Evolutionary conservation across 2,113 vertebrate genomes (phyloP), one percentile per base, ranked within the genome.

Genomic region (Gavialis gangeticus): DNA sequence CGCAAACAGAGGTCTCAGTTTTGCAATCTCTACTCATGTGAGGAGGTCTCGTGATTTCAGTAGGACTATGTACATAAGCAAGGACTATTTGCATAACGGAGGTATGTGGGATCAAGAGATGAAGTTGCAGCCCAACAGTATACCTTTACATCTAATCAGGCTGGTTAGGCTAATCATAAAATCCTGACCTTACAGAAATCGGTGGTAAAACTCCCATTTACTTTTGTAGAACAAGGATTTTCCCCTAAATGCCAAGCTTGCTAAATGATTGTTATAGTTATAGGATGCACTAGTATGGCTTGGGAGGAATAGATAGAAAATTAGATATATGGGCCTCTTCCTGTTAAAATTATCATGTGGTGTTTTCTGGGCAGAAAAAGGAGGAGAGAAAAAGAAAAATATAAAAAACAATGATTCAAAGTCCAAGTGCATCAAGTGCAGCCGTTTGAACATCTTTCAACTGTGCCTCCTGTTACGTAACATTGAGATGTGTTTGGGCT

Each of bases 371-470:
- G 6, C 81, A 37, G 92, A 15, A 78, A 76, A 89, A 86, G 82
- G 18, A 58, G 1, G 46, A 92, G 58, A 84, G 56, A 84, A 82
- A 34, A 59, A 54, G 59, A 71, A 80, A 34, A 81, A 81, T 55
- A 59, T 3, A 89, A 25, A 82, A 89, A 96, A 75, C 64, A 54
- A 87, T 93, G 81, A 89, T 93, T 94, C 92, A 79, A 92, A 95
- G 94, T 75, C 86, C 67, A 89, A 96, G 81, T 78, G 92, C 96
- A 90, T 83, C 80, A 28, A 91, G 87, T 60, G 69, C 89, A n/a
- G 84, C 86, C 89, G 11, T 87, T 2, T 4, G 95, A 97, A 95
- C 97, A 94, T 98, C 98, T 98, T 98, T 98, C 98, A 98, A 83
- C 98, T 91, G 88, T 84, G 92, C 88, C 97, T 95, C 91, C 89